Base-by-base conservation (phyloP, 2,888 invertebrate genomes). In the Digitonthophagus gazella region DNA sequence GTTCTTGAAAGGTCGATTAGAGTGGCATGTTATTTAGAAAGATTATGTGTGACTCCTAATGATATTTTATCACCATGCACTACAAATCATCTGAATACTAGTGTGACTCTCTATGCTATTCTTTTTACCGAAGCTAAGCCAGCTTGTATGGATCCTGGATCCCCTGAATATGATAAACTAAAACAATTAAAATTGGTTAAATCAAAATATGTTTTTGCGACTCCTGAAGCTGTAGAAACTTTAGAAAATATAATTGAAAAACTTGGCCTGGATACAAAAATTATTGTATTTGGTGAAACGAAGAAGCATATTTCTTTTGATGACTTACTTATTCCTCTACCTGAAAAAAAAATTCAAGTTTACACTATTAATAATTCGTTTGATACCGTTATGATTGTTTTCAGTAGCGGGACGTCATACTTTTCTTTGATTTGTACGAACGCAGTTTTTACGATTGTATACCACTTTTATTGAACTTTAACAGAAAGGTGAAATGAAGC, bases 21-120 rank as follows among this genome's bases (percentile, higher is more conserved):
- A n/a, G n/a, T n/a, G n/a, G n/a, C n/a, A n/a, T n/a, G n/a, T n/a
- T n/a, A n/a, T n/a, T n/a, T n/a, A n/a, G n/a, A n/a, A n/a, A n/a
- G n/a, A n/a, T n/a, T n/a, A n/a, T n/a, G n/a, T n/a, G n/a, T n/a
- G n/a, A n/a, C n/a, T n/a, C n/a, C n/a, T n/a, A n/a, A n/a, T n/a
- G n/a, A n/a, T n/a, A n/a, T n/a, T n/a, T n/a, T n/a, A n/a, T n/a
- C n/a, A n/a, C n/a, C n/a, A n/a, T n/a, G n/a, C n/a, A n/a, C n/a
- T n/a, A n/a, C n/a, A n/a, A n/a, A n/a, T n/a, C n/a, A n/a, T n/a
- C 11, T 82, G 0, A 80, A 85, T 65, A 71, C 83, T 2, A 75
- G 76, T 1, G 78, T 84, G 19, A 83, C 84, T 0, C 79, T 82
- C 61, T 82, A 84, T 55, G 84, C 84, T 0, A 81, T 82, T 1